phyloP scores from a whole-genome alignment of 2,888 invertebrate species.

The Xestia rhomboidea region DNA sequence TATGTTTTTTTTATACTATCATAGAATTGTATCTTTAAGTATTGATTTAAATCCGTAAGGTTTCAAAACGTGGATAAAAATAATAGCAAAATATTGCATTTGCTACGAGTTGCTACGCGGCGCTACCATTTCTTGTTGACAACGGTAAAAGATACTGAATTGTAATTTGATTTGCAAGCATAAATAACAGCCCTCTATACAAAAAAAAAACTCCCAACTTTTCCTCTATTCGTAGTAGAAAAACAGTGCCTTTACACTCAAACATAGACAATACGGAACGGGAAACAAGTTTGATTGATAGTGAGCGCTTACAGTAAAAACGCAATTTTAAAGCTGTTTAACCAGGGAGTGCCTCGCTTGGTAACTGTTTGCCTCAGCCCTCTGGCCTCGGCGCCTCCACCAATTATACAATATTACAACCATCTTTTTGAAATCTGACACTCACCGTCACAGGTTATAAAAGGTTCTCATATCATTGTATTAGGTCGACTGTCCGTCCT shows the following conservation, averaged over 20 bases:
- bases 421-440: slow-evolving; percentile 66
- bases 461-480: slow-evolving; percentile 72
- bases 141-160: not conserved
- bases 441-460: slow-evolving; percentile 67
- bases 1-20: no score
- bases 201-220: not conserved
- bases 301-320: slow-evolving; percentile 4
- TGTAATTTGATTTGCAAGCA: not conserved
- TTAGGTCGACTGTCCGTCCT: slow-evolving; percentile 71
- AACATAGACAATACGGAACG: slow-evolving; percentile 26
- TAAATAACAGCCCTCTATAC: not conserved
- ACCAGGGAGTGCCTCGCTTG: not conserved
- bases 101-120: not conserved
- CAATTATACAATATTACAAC: slow-evolving; percentile 53
- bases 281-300: slow-evolving; percentile 35
- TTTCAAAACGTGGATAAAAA: not conserved
- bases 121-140: not conserved
- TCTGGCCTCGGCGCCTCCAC: not conserved
- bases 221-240: not conserved
- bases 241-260: slow-evolving; percentile 6
- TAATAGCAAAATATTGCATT: not conserved
- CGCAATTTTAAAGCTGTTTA: slow-evolving; percentile 28
- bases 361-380: not conserved
- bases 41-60: not conserved
- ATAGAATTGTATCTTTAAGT: no score